A percentile compares a stretch with the other conserved stretches of the same genome.
Evolutionary conservation across 1,140 invertebrate species (phyloP).

Genomic region (Drosophila melanogaster): Release_6_plus_ISO1_MT NC_004354.4:353501-354000

Average conservation of each 20-base stretch:
- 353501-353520: neutral
- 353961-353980: neutral
- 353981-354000: neutral
- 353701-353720: constrained; percentile 8
- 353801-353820: neutral
- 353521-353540: neutral
- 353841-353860: constrained; percentile 35
- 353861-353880: constrained; percentile 17
- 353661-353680: constrained; percentile 25
- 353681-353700: constrained; percentile 1
- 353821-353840: constrained; percentile 12
- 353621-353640: neutral
- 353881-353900: constrained; percentile 31
- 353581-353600: neutral
- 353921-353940: constrained; percentile 18
- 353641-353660: constrained; percentile 15
- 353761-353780: constrained; percentile 24
- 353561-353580: neutral
- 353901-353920: neutral
- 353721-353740: neutral
- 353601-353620: constrained; percentile 22
- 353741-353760: constrained; percentile 32
- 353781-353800: neutral
- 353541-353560: neutral
- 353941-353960: neutral